Conservation (phyloP, 2,113 vertebrate species). For the Brachirus orientalis region DNA sequence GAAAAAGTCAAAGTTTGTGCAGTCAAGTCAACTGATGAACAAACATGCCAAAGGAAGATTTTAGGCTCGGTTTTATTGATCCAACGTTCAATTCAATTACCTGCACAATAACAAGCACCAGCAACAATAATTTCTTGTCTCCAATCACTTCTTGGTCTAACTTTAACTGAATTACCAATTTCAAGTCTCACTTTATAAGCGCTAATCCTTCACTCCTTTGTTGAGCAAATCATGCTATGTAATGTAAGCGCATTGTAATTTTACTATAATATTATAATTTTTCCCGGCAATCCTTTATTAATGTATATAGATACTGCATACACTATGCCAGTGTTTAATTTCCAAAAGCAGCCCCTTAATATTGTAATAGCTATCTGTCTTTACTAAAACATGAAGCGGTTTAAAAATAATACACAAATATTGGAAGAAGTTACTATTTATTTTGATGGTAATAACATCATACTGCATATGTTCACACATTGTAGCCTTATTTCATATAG, state of each 20-base stretch:
- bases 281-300: neutral
- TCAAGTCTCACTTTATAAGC: slow-evolving; percentile 3
- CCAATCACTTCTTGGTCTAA: neutral
- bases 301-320: too few relatives aligned
- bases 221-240: neutral
- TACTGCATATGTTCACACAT: too few relatives aligned
- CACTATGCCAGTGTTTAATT: neutral
- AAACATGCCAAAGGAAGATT: slow-evolving; percentile 49
- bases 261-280: neutral
- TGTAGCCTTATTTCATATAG: neutral
- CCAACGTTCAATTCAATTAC: slow-evolving; percentile 41
- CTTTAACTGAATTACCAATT: neutral
- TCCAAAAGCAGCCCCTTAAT: neutral
- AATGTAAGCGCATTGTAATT: too few relatives aligned
- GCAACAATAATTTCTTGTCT: slow-evolving; percentile 4
- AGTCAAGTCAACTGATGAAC: slow-evolving; percentile 39
- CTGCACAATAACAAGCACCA: slow-evolving; percentile 29
- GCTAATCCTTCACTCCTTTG: neutral
- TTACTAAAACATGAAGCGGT: neutral
- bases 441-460: too few relatives aligned
- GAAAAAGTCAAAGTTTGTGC: slow-evolving; percentile 21
- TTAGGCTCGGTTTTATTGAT: slow-evolving; percentile 43
- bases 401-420: neutral
- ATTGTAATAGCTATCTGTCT: neutral
- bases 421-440: neutral